Evolutionary conservation across 2,888 invertebrate species (phyloP), one percentile per base, ranked within the genome.

Genomic region (Drosophila subsilvestris): DNA sequence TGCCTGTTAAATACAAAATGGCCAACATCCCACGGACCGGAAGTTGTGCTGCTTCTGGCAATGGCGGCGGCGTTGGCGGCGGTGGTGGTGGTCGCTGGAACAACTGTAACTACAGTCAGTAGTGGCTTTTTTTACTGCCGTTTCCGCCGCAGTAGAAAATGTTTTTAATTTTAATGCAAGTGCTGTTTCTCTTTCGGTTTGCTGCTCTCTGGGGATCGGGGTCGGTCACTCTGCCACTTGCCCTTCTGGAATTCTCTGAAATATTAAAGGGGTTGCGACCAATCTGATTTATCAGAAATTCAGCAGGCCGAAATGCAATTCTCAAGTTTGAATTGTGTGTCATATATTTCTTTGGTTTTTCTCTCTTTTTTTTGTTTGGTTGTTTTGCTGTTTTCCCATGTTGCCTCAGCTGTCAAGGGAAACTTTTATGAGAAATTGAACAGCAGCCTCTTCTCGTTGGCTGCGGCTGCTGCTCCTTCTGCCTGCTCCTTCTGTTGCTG

Each of bases 341-440:
- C 80, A 83, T 63, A 83, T 66, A 74, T 75, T 63, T 63, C 37
- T 27, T 49, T 12, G 22, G 5, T 10, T 37, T 55, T 25, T 25
- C 22, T 32, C 22, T 44, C 18, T 48, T 45, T 37, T 54, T 29
- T n/a, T 43, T 42, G 20, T 22, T 20, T 22, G 3, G 22, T 22
- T 2, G 22, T 54, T 14, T 37, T 47, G 14, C 37, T 47, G 18
- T 67, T 70, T 51, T 58, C 48, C 55, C 45, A 54, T 45, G 69
- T 68, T 79, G 71, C 65, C 63, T 54, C 65, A 66, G 66, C 76
- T 76, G 79, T 63, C 77, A 59, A 66, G 68, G 66, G 62, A 74
- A 83, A 84, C 79, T 83, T 86, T 86, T 76, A 86, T 83, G 85
- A 78, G 75, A 87, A 87, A 83, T 83, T 87, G 79, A 87, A 85